phyloP scores from a whole-genome alignment of 2,113 vertebrate species.

The Boleophthalmus pectinirostris region DNA sequence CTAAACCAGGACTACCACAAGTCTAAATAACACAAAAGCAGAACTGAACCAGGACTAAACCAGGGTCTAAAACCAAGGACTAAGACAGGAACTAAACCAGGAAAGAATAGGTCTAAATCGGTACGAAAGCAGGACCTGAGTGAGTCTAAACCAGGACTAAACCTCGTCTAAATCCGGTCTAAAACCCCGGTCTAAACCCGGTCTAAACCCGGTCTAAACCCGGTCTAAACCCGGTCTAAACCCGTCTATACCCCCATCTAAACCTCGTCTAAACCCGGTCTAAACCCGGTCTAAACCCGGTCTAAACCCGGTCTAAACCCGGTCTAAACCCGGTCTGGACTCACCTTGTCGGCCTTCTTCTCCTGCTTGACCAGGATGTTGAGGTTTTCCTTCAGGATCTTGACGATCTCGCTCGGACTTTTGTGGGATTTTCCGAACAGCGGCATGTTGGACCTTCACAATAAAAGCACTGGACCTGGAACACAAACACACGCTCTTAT shows the following conservation, averaged over 20 bases:
- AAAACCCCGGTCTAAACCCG: neutral
- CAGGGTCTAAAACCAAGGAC: neutral
- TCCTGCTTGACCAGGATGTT: slow-evolving; percentile 93
- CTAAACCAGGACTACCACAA: neutral
- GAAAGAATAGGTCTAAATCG: too few relatives aligned
- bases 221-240: neutral
- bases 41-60: neutral
- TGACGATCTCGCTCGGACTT: slow-evolving; percentile 93
- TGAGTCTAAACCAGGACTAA: neutral
- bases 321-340: slow-evolving; percentile 1
- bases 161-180: neutral
- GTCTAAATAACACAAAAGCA: too few relatives aligned
- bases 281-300: neutral
- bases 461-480: neutral
- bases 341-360: slow-evolving; percentile 96
- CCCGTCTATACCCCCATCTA: neutral
- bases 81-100: neutral
- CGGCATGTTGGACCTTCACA: slow-evolving; percentile 80
- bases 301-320: neutral
- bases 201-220: neutral
- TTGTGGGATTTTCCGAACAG: slow-evolving; percentile 97
- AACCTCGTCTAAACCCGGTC: neutral
- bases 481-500: neutral
- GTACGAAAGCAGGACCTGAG: too few relatives aligned
- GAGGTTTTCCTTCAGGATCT: slow-evolving; percentile 92